Percentiles rank a stretch among this genome's conserved stretches.
phyloP scores from a whole-genome alignment of 1,140 invertebrate genomes.

The Dryas iulia region DNA sequence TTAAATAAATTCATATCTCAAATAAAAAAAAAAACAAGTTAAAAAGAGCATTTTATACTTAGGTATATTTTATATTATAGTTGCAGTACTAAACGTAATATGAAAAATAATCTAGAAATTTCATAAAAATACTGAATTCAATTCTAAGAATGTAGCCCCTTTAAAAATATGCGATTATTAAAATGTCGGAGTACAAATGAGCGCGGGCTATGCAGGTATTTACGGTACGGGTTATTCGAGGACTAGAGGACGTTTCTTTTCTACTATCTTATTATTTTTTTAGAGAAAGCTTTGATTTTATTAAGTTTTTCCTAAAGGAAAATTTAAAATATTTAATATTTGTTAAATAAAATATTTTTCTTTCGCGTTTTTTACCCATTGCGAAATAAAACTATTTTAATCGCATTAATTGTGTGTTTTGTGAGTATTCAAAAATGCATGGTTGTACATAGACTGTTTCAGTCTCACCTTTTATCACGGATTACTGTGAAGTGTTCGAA shows the following conservation, averaged over 20 bases:
- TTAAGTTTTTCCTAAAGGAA: background rate
- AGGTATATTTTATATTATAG: background rate
- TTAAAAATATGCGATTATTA: slow-evolving; percentile 24
- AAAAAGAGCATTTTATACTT: too few relatives aligned
- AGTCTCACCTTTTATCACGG: too few relatives aligned
- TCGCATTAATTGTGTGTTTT: too few relatives aligned
- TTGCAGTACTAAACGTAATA: background rate
- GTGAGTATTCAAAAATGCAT: too few relatives aligned
- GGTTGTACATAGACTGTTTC: too few relatives aligned
- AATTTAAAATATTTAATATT: background rate
- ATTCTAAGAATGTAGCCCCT: background rate
- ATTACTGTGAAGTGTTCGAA: too few relatives aligned
- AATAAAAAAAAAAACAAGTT: too few relatives aligned
- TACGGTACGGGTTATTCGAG: slow-evolving; percentile 21
- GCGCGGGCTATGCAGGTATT: slow-evolving; percentile 20
- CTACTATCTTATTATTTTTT: background rate
- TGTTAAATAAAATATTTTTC: too few relatives aligned
- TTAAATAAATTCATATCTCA: too few relatives aligned
- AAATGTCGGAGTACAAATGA: slow-evolving; percentile 20
- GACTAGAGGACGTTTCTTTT: slow-evolving; percentile 4
- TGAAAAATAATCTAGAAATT: slow-evolving; percentile 1
- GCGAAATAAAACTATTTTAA: too few relatives aligned
- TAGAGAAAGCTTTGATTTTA: background rate
- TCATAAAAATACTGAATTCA: slow-evolving; percentile 14
- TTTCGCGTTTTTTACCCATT: too few relatives aligned